Evolutionary conservation across 2,113 vertebrate genomes (phyloP), one percentile per base, ranked within the genome.

Genomic region (Apteryx mantelli): DNA sequence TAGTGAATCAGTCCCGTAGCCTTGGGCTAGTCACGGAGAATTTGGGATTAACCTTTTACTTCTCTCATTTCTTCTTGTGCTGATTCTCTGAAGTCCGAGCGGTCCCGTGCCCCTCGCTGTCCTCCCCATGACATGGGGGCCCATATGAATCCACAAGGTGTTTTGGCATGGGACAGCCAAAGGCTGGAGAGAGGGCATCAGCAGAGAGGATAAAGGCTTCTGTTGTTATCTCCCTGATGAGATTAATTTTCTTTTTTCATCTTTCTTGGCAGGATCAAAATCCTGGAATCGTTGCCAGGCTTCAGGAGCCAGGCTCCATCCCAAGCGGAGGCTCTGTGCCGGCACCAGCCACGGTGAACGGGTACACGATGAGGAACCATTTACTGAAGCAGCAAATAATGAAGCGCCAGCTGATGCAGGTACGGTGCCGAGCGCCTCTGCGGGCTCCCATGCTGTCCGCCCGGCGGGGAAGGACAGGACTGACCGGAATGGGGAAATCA

Each of bases 351-450:
- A 88, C 96, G 1, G 94, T 97, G 95, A 98, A 96, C 3, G 98
- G 98, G 13, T 98, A 98, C 93, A 97, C 97, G 0, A 98, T 97
- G 96, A 97, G 97, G 86, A 98, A 98, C 95, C 97, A 98, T 77
- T 50, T 98, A 58, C 96, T 98, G 79, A 98, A 98, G 91, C 98
- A 97, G 94, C 98, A 98, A 89, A 97, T 98, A 30, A 98, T 98
- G 34, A 98, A 96, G 50, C 90, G 98, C 75, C 98, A 98, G 86
- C 95, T 98, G 68, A 94, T 96, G 81, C 95, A 98, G 92, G 91
- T 97, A 92, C 1, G 13, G 9, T 61, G 86, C 80, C 0, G 11
- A 46, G 46, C 13, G n/a, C 74, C 52, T 75, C 69, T 76, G 9
- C 34, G 22, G 73, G 58, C 48, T 96, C 48, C 66, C 88, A 48